Percentiles rank a stretch among this genome's conserved stretches.
Conservation (phyloP, 92 coral and sea anemone genomes). For the Epizoanthus rinbou region DNA sequence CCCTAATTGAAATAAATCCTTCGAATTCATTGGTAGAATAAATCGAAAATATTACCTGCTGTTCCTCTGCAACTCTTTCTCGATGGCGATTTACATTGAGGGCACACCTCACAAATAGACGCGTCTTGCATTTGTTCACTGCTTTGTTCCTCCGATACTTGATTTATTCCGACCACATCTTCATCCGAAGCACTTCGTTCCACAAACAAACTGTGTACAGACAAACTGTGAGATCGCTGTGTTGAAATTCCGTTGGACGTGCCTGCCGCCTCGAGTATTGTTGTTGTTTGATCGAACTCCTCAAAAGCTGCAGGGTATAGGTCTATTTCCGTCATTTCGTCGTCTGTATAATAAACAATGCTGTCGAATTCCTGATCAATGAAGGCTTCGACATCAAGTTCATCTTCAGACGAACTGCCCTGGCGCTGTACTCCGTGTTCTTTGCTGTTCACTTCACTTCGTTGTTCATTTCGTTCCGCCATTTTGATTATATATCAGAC, state of each 20-base stretch:
- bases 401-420: conserved; percentile 10
- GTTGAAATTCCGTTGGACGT: not conserved
- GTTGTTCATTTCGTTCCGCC: conserved; percentile 21
- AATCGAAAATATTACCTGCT: not conserved
- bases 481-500: conserved; percentile 6
- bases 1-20: too few species aligned
- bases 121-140: not conserved
- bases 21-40: too few species aligned
- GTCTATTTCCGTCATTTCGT: conserved; percentile 4
- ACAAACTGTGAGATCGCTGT: not conserved
- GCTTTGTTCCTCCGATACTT: not conserved
- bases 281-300: not conserved
- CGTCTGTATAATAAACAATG: conserved; percentile 16
- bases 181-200: conserved; percentile 1
- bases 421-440: not conserved
- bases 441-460: not conserved
- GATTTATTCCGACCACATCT: not conserved
- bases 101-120: conserved; percentile 7
- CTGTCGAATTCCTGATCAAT: conserved; percentile 37
- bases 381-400: conserved; percentile 17
- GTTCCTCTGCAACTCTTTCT: not conserved
- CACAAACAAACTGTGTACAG: conserved; percentile 3
- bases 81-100: conserved; percentile 8
- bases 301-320: too few species aligned
- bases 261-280: not conserved